These are phyloP conservation scores for Candoia aspera DNA, from an alignment of 2,113 vertebrate species.

Conservation along the genomic window DNA sequence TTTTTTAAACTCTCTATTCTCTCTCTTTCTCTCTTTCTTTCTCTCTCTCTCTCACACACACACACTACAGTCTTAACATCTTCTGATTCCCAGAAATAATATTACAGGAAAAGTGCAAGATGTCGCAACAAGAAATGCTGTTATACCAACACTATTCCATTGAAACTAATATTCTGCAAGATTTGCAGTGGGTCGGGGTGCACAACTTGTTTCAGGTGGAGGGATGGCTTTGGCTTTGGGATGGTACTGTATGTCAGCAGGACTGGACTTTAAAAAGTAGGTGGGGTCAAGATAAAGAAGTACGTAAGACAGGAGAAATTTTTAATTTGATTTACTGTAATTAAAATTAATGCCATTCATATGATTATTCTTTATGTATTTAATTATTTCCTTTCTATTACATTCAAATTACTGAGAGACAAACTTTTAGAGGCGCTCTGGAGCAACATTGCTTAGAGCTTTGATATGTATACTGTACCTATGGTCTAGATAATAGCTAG, in stretches of 20 bases:
- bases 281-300: neutral
- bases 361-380: neutral
- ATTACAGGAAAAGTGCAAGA: neutral
- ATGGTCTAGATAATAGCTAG: neutral
- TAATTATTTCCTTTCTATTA: neutral
- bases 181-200: neutral
- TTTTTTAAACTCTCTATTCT: neutral
- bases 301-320: neutral
- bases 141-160: neutral
- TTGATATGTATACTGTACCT: neutral
- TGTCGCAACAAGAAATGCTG: neutral
- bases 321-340: neutral
- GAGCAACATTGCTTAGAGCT: neutral
- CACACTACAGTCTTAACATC: neutral
- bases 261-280: neutral
- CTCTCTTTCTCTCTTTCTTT: neutral
- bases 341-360: neutral
- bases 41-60: neutral
- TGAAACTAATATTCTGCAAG: neutral
- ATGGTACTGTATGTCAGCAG: neutral
- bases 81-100: neutral
- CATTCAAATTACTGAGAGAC: neutral
- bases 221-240: neutral
- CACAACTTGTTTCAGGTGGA: neutral
- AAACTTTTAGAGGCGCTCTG: neutral